Evolutionary conservation across 2,888 invertebrate genomes (phyloP).

Genomic region (Aleiodes leptofemur): DNA sequence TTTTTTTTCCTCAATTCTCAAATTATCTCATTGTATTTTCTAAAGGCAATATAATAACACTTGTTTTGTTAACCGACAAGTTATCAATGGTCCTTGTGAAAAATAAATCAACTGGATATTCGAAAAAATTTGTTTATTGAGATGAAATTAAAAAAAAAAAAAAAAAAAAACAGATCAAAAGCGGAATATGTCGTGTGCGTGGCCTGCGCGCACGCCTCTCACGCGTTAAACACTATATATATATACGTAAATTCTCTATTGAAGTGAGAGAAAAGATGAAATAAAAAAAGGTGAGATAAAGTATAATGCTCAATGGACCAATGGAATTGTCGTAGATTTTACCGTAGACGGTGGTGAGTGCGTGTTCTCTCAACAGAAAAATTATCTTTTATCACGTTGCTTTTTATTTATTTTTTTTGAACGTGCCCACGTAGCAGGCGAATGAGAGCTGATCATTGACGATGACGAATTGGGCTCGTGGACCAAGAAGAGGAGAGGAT

Average conservation of each 20-base stretch:
- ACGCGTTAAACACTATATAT: too few species aligned
- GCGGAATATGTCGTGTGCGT: conserved; percentile 47
- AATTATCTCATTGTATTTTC: too few species aligned
- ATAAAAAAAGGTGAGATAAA: neutral
- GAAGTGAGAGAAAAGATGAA: neutral
- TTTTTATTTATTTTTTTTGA: conserved; percentile 2
- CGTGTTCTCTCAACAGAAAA: conserved; percentile 43
- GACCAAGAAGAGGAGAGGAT: too few species aligned
- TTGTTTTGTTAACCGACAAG: too few species aligned
- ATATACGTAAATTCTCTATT: too few species aligned
- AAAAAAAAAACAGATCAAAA: neutral
- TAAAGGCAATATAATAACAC: too few species aligned
- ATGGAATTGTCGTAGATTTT: conserved; percentile 34
- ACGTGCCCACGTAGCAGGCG: conserved; percentile 7
- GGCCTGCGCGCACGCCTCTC: too few species aligned
- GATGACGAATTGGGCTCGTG: neutral
- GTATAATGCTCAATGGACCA: conserved; percentile 33
- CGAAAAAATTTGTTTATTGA: neutral
- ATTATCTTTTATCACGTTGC: neutral
- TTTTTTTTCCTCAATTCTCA: too few species aligned
- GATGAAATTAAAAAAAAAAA: neutral
- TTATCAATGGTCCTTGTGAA: too few species aligned
- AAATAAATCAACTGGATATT: too few species aligned
- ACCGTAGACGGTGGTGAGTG: conserved; percentile 23
- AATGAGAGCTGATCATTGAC: neutral